These are phyloP conservation scores for Tragelaphus buxtoni DNA, from an alignment of 2,113 vertebrate genomes.

Conservation along the genomic window DNA sequence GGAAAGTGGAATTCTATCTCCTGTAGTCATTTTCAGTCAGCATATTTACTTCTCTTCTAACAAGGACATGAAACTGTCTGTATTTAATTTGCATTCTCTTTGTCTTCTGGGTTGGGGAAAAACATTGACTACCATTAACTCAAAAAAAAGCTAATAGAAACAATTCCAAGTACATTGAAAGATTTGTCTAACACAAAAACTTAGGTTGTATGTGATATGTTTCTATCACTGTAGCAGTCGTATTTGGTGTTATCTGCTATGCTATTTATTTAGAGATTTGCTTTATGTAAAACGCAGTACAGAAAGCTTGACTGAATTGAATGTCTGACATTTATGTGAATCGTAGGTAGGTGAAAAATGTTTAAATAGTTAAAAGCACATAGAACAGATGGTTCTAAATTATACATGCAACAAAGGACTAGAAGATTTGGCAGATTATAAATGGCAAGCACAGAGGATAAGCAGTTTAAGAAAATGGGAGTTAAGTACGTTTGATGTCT, in stretches of 20 bases:
- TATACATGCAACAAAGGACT: slow-evolving; percentile 79
- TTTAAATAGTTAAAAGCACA: slow-evolving; percentile 79
- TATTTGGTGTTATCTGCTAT: slow-evolving; percentile 55
- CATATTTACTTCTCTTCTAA: slow-evolving; percentile 71
- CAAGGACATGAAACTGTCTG: slow-evolving; percentile 73
- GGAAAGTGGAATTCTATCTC: slow-evolving; percentile 62
- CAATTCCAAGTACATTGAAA: slow-evolving; percentile 48
- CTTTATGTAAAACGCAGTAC: slow-evolving; percentile 54
- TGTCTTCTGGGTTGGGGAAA: slow-evolving; percentile 71
- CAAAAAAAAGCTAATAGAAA: slow-evolving; percentile 48
- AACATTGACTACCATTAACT: slow-evolving; percentile 68
- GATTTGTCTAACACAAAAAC: slow-evolving; percentile 23
- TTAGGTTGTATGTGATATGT: slow-evolving; percentile 23
- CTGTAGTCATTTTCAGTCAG: slow-evolving; percentile 65
- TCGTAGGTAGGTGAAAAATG: slow-evolving; percentile 76
- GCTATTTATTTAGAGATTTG: slow-evolving; percentile 41
- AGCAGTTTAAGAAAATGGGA: slow-evolving; percentile 76
- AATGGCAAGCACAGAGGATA: slow-evolving; percentile 76
- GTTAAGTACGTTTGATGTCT: slow-evolving; percentile 71
- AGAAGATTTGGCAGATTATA: slow-evolving; percentile 78
- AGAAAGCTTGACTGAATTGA: slow-evolving; percentile 60
- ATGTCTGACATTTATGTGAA: slow-evolving; percentile 69
- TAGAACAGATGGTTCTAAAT: slow-evolving; percentile 83
- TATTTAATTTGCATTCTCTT: slow-evolving; percentile 81
- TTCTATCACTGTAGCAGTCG: slow-evolving; percentile 50